Base-by-base conservation (phyloP, 2,888 invertebrate genomes). In the Patella caerulea region DNA sequence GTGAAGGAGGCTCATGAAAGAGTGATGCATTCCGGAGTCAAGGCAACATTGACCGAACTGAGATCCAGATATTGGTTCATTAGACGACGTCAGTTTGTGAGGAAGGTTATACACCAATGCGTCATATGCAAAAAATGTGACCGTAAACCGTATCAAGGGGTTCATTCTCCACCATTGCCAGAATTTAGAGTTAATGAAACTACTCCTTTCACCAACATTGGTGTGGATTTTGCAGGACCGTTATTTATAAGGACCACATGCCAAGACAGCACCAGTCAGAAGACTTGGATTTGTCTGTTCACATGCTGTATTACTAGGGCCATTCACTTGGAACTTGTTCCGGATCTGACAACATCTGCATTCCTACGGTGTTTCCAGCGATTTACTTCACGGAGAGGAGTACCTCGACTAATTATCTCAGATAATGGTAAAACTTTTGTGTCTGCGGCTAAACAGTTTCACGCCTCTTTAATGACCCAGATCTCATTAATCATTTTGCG, bases 361-460 rank as follows among this genome's bases (percentile, higher is more conserved):
- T n/a, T n/a, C n/a, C n/a, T n/a, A n/a, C n/a, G n/a, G n/a, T n/a
- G n/a, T n/a, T 56, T 56, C 56, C 59, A 59, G 17, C 17, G 59
- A 59, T 59, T 59, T 59, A 59, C 59, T n/a, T 17, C 59, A 7
- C 59, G n/a, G 14, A 59, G 59, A 15, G 59, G 17, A 12, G 17
- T n/a, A n/a, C 59, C 59, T 4, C 5, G 4, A 59, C 17, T n/a
- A n/a, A n/a, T n/a, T n/a, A n/a, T n/a, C n/a, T 59, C 59, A 59
- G 59, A 59, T 15, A 59, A 59, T 59, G 59, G 59, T 59, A 59
- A 59, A 59, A 59, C 59, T n/a, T 59, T 59, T 19, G 19, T n/a
- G 19, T 59, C 59, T 12, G 59, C 59, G 19, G 59, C 59, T 19
- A 59, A 59, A 29, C 29, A 29, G 24, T 24, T 24, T 24, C 24